Conservation (phyloP, 2,888 invertebrate genomes). For the Epirrita christyi region DNA sequence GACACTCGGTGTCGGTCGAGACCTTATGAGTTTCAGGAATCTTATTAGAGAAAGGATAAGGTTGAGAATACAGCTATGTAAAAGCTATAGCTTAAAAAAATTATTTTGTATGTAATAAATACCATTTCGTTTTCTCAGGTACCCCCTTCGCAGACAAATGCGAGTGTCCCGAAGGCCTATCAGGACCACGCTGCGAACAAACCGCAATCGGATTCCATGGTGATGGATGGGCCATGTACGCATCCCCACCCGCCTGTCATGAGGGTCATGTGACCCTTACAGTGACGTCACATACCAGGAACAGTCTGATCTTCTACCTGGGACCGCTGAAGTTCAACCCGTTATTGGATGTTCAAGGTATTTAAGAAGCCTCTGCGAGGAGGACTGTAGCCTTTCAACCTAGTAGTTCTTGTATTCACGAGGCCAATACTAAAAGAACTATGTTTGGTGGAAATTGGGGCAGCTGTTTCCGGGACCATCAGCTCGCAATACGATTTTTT, state of each 20-base stretch:
- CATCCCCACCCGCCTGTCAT: constrained; percentile 93
- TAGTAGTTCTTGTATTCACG: too few species aligned
- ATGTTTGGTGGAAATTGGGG: too few species aligned
- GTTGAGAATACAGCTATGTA: too few species aligned
- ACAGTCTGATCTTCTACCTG: constrained; percentile 95
- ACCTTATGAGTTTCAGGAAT: too few species aligned
- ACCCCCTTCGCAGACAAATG: constrained; percentile 88
- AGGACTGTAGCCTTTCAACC: too few species aligned
- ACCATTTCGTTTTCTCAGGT: constrained; percentile 60
- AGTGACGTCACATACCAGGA: constrained; percentile 89
- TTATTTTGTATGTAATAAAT: too few species aligned
- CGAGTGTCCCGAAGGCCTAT: constrained; percentile 91
- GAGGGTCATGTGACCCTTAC: constrained; percentile 93
- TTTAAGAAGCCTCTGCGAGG: constrained; percentile 14
- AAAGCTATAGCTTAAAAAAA: too few species aligned
- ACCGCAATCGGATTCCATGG: constrained; percentile 94
- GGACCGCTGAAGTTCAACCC: constrained; percentile 91
- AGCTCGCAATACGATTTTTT: too few species aligned
- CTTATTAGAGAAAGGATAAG: too few species aligned
- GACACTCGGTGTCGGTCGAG: too few species aligned
- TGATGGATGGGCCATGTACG: constrained; percentile 97
- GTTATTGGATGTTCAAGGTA: constrained; percentile 87
- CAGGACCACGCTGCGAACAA: constrained; percentile 96
- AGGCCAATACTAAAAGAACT: too few species aligned
- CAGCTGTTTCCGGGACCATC: too few species aligned